These are phyloP conservation scores for Mola mola DNA, from an alignment of 2,113 vertebrate genomes.

Conservation along the genomic window DNA sequence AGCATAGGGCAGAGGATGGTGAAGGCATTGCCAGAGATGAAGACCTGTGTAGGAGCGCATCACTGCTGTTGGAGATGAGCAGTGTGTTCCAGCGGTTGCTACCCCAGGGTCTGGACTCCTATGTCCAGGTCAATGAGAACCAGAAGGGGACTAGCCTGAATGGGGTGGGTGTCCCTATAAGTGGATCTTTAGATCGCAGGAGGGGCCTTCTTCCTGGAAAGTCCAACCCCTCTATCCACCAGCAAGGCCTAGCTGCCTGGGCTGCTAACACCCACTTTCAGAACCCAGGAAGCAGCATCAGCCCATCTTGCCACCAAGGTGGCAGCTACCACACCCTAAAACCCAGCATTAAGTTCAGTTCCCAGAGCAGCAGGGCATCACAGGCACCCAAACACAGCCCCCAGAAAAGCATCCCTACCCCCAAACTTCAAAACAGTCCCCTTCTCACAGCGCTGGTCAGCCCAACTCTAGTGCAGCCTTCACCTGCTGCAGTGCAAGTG, in stretches of 20 bases:
- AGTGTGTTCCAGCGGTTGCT: constrained; percentile 94
- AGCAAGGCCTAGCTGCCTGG: constrained; percentile 94
- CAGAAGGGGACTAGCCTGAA: constrained; percentile 80
- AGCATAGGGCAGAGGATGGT: constrained; percentile 71
- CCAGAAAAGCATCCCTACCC: constrained; percentile 52
- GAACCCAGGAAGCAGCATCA: constrained; percentile 86
- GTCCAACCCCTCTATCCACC: constrained; percentile 83
- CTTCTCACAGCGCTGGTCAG: constrained; percentile 65
- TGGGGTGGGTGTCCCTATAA: constrained; percentile 64
- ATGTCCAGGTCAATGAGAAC: constrained; percentile 83
- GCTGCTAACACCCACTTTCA: constrained; percentile 97
- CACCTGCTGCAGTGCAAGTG: constrained; percentile 1
- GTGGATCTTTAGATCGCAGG: constrained; percentile 88
- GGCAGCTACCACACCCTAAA: constrained; percentile 78
- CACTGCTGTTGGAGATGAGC: constrained; percentile 95
- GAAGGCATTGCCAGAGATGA: constrained; percentile 48
- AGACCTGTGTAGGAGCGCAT: constrained; percentile 84
- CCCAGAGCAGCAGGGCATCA: constrained; percentile 70
- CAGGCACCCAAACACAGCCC: constrained; percentile 67
- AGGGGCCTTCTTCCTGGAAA: constrained; percentile 89
- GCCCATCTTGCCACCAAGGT: constrained; percentile 78
- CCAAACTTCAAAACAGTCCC: constrained; percentile 50
- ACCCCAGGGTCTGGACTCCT: constrained; percentile 89
- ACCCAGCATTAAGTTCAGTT: constrained; percentile 75
- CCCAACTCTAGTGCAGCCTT: constrained; percentile 64